Evolutionary conservation across 2,888 invertebrate genomes (phyloP).

Genomic region (Hetaerina titia): DNA sequence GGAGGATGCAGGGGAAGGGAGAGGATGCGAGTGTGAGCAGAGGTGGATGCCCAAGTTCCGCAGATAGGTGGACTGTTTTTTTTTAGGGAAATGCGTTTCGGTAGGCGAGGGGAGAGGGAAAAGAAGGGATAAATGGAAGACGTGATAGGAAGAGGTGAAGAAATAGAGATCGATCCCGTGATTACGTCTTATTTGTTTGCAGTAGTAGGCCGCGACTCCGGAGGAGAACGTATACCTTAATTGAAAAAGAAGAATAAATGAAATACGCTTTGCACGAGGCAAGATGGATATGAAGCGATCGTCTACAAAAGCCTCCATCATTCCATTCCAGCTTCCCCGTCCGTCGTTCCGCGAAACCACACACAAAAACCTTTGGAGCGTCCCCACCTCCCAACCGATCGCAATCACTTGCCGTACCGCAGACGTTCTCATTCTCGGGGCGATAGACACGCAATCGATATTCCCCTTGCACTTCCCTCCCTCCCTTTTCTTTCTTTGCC

Average conservation of each 20-base stretch:
- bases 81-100: no score
- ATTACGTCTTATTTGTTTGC: conserved; percentile 11
- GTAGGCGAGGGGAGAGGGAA: no score
- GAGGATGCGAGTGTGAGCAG: background rate
- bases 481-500: background rate
- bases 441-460: conserved; percentile 24
- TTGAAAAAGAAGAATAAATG: background rate
- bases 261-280: background rate
- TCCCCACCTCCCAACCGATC: background rate
- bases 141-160: background rate
- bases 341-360: background rate
- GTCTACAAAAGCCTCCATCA: background rate
- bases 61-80: no score
- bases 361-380: background rate
- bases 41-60: background rate
- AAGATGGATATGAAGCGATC: conserved; percentile 22
- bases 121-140: background rate
- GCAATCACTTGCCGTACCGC: conserved; percentile 4
- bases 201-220: conserved; percentile 3
- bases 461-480: background rate
- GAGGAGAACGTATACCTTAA: background rate
- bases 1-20: background rate
- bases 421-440: background rate
- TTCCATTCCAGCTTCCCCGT: background rate
- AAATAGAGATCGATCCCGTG: background rate